Percentiles rank a stretch among this genome's conserved stretches.
Conservation (phyloP, 2,113 vertebrate species). For the Paradoxurus hermaphroditus region DNA sequence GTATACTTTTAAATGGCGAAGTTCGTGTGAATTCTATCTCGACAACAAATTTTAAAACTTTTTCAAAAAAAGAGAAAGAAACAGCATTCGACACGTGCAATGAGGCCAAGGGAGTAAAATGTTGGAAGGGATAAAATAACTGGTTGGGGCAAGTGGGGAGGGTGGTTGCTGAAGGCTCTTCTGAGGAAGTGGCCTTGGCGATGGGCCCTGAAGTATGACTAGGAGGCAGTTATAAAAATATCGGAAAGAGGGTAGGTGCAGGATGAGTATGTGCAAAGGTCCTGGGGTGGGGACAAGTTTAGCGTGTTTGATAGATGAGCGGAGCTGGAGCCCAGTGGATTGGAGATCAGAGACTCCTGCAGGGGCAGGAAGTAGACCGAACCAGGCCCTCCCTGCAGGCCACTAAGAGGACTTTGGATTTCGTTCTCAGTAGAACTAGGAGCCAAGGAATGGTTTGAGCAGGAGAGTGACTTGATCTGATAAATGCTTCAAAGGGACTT, state of each 20-base stretch:
- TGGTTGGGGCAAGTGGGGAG: neutral
- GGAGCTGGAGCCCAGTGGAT: neutral
- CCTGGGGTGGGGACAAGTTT: neutral
- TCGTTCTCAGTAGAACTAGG: neutral
- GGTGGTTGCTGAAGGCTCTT: neutral
- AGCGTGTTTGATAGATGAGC: neutral
- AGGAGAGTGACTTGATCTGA: neutral
- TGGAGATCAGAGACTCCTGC: neutral
- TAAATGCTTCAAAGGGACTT: neutral
- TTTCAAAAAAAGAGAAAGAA: neutral
- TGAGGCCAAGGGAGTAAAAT: neutral
- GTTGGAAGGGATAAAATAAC: neutral
- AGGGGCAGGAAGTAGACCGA: neutral
- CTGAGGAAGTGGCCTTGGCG: neutral
- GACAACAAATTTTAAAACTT: neutral
- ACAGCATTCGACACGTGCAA: neutral
- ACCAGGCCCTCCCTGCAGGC: neutral
- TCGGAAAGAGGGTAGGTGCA: neutral
- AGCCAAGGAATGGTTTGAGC: neutral
- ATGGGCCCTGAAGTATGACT: neutral
- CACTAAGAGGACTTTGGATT: neutral
- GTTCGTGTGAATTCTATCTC: neutral
- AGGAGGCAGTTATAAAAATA: neutral
- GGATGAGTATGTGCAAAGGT: neutral
- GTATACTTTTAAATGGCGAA: neutral